Base-by-base conservation (phyloP, 2,113 vertebrate genomes). In the Ammodytes dubius region DNA sequence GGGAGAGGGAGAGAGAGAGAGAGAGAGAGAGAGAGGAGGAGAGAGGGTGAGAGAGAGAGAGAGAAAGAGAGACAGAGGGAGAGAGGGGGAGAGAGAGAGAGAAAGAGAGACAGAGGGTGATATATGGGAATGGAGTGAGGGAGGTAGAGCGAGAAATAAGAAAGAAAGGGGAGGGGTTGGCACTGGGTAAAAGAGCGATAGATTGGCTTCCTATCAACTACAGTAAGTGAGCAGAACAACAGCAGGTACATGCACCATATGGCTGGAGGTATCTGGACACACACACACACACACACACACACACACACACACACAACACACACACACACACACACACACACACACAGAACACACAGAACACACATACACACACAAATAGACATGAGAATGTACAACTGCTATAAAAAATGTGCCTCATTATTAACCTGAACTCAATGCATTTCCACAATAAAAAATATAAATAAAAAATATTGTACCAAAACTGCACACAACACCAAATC, bases 81-180 rank as follows among this genome's bases (percentile, higher is more conserved):
- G 45, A 10, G 8, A 46, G 60, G 50, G 60, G 43, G 64, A 69
- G 13, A 15, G 54, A 37, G 60, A 37, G 56, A 67, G 52, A 60
- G 35, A 7, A 17, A 68, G 47, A 68, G 50, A 57, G 27, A 42
- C 71, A 82, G 73, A 43, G 58, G 74, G 56, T 17, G 70, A 76
- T 27, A 27, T 27, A 27, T 27, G 27, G 47, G 70, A 47, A 57
- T 37, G 46, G 74, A 82, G 73, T 46, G 58, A 76, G 56, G 19
- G 70, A 76, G 77, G 52, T 60, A 86, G 85, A 79, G 79, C 0
- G 6, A 88, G 74, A 79, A 64, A 70, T 64, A 73, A 70, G 73
- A 57, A 54, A 73, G 69, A 70, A 58, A 66, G 43, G 42, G 70
- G 70, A 53, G 64, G 58, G 56, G 66, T n/a, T 27, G 13, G 43